These are phyloP conservation scores for Strix uralensis DNA, from an alignment of 2,113 vertebrate genomes.

Conservation along the genomic window DNA sequence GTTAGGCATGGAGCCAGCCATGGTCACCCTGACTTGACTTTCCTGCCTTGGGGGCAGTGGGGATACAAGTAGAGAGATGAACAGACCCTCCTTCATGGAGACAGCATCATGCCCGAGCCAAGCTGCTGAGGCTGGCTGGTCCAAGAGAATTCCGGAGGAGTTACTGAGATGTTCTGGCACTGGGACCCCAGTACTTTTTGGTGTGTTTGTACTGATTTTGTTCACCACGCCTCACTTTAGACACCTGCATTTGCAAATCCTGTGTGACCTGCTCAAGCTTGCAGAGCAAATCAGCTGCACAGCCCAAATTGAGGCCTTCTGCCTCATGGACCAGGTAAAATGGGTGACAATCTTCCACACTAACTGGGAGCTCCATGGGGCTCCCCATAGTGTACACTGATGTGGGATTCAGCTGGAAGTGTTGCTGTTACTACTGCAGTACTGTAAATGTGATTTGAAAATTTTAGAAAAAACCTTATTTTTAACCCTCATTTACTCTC, in stretches of 20 bases:
- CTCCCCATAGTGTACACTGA: accelerated
- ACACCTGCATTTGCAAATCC: not conserved
- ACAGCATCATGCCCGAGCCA: accelerated
- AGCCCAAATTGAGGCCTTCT: accelerated
- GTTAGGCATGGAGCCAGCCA: accelerated
- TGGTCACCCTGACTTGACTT: not conserved
- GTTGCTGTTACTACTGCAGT: not conserved
- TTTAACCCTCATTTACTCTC: not conserved
- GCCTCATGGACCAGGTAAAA: not conserved
- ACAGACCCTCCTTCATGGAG: not conserved
- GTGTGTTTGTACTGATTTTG: not conserved
- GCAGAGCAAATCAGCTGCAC: not conserved
- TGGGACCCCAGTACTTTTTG: not conserved
- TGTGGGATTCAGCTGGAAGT: not conserved
- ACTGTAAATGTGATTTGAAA: not conserved
- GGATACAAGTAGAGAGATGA: not conserved
- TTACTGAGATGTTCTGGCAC: accelerated
- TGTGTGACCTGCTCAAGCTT: not conserved
- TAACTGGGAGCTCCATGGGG: not conserved
- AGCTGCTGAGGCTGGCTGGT: not conserved
- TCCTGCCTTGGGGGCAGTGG: not conserved
- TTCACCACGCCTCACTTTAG: not conserved
- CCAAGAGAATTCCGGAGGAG: not conserved
- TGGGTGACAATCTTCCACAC: not conserved
- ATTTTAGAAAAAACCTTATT: not conserved